A percentile compares a stretch with the other conserved stretches of the same genome.
phyloP scores from a whole-genome alignment of 2,113 vertebrate genomes.

The Mungos mungo region DNA sequence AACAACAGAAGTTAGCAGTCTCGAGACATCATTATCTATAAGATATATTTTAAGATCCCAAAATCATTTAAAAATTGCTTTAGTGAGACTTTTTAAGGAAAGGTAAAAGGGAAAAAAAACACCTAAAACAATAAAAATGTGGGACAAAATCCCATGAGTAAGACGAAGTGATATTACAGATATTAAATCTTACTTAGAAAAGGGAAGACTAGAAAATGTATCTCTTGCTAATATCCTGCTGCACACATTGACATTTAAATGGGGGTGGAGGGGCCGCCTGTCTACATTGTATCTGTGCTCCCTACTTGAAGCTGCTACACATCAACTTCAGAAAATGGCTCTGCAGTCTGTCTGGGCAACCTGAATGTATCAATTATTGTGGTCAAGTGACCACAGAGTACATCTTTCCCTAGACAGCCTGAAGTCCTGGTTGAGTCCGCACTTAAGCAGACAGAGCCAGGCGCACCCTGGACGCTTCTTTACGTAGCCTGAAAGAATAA shows the following conservation, averaged over 20 bases:
- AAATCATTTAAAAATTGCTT: neutral
- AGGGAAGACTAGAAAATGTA: neutral
- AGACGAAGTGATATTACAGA: neutral
- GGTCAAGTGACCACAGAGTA: neutral
- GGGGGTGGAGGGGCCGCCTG: neutral
- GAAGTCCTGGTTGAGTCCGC: neutral
- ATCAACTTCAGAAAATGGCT: neutral
- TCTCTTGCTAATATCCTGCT: neutral
- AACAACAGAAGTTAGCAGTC: neutral
- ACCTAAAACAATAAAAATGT: neutral
- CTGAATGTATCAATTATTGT: neutral
- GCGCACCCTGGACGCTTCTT: neutral
- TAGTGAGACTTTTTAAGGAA: neutral
- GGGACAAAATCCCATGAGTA: neutral
- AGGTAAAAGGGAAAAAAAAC: neutral
- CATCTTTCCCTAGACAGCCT: neutral
- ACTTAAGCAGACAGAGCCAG: neutral
- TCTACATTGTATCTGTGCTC: neutral
- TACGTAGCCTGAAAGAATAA: constrained; percentile 14
- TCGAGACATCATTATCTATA: neutral
- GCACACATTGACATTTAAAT: neutral
- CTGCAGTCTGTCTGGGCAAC: neutral
- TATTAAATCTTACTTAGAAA: neutral
- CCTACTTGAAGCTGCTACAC: neutral
- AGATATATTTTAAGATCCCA: neutral